Conservation (phyloP, 2,113 vertebrate genomes). For the Caranx melampygus region DNA sequence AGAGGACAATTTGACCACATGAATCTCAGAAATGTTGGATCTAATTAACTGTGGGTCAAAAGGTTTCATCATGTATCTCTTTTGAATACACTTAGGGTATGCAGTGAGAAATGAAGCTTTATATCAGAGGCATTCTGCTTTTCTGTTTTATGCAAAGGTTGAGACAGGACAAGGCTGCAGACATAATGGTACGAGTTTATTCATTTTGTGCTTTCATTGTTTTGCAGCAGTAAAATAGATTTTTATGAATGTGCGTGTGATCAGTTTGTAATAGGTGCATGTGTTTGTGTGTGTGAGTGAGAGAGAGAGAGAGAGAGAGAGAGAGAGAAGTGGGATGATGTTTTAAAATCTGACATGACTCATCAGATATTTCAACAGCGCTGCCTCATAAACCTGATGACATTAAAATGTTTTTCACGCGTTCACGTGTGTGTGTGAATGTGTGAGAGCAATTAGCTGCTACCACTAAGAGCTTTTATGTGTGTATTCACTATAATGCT, state of each 20-base stretch:
- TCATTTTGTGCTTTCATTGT: background rate
- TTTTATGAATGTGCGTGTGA: conserved; percentile 1
- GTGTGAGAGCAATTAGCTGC: conserved; percentile 29
- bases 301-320: background rate
- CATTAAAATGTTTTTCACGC: conserved; percentile 28
- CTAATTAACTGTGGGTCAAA: too few species aligned
- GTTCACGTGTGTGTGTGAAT: background rate
- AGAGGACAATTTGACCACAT: background rate
- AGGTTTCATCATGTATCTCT: background rate
- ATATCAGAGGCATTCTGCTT: background rate
- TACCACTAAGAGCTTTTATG: background rate
- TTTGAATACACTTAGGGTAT: background rate
- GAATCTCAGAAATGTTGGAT: background rate
- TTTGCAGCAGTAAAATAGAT: background rate
- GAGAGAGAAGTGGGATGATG: conserved; percentile 36
- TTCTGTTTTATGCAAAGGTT: conserved; percentile 6
- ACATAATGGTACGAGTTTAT: conserved; percentile 31
- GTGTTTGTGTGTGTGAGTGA: conserved; percentile 7
- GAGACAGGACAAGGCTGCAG: background rate
- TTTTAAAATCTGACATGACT: conserved; percentile 64
- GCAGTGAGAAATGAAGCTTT: background rate
- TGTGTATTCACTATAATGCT: conserved; percentile 26
- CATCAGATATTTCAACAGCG: conserved; percentile 71
- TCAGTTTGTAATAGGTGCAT: conserved; percentile 8
- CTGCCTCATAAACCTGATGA: conserved; percentile 59